phyloP scores from a whole-genome alignment of 2,797 vertebrate species.

The Steatocranus sp. region DNA sequence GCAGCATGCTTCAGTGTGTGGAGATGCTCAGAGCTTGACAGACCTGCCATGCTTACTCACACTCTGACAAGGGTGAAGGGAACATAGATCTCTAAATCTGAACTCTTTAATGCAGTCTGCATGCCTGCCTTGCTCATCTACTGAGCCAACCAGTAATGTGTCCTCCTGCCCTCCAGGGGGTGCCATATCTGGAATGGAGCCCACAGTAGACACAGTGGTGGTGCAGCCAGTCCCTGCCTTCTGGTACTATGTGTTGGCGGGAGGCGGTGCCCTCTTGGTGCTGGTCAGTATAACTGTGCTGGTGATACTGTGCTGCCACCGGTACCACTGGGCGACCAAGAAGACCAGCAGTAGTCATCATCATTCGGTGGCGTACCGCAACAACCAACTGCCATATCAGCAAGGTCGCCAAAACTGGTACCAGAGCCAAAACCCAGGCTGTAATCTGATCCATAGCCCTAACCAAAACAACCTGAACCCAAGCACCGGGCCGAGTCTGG shows the following conservation, averaged over 20 bases:
- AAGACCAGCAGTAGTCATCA: constrained; percentile 85
- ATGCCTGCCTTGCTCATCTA: constrained; percentile 53
- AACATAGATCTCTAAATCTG: constrained; percentile 4
- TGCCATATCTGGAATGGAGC: constrained; percentile 93
- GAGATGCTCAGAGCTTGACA: constrained; percentile 39
- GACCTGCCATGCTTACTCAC: background rate
- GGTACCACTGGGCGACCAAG: constrained; percentile 93
- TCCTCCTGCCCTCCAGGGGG: constrained; percentile 95
- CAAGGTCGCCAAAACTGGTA: constrained; percentile 40
- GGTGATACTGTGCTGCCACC: constrained; percentile 94
- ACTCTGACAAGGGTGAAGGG: background rate
- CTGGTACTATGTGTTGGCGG: constrained; percentile 99
- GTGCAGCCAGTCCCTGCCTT: constrained; percentile 92
- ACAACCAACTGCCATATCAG: constrained; percentile 61
- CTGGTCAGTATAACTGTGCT: constrained; percentile 88
- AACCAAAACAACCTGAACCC: constrained; percentile 85
- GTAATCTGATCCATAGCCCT: constrained; percentile 45
- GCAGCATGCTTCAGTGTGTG: background rate
- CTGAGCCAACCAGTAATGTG: constrained; percentile 62
- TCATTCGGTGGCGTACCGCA: constrained; percentile 95
- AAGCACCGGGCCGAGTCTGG: constrained; percentile 79
- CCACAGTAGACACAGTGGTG: constrained; percentile 96
- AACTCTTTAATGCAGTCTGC: constrained; percentile 36
- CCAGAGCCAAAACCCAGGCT: constrained; percentile 55
- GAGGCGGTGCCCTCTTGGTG: constrained; percentile 91